These are phyloP conservation scores for Epicauta chinensis DNA, from an alignment of 1,140 invertebrate species.

Conservation along the genomic window DNA sequence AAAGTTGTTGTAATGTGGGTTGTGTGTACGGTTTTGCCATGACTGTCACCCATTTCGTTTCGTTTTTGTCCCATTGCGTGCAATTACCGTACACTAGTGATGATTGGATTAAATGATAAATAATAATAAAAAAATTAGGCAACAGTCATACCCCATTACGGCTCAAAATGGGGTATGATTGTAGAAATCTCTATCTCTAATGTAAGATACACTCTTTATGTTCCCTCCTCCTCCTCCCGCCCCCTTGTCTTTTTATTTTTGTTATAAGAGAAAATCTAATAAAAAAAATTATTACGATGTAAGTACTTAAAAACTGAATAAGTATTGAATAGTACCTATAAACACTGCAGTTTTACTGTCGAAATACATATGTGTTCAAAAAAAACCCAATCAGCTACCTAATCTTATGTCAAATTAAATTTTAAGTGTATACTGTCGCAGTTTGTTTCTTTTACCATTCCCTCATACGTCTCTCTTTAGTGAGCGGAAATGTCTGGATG, in stretches of 20 bases:
- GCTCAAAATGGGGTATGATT: constrained; percentile 37
- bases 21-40: neutral
- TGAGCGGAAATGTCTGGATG: no score
- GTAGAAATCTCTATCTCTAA: no score
- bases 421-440: constrained; percentile 22
- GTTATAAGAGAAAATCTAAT: no score
- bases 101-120: neutral
- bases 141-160: constrained; percentile 29
- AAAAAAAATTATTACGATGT: constrained; percentile 13
- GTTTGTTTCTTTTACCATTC: constrained; percentile 10
- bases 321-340: constrained; percentile 38
- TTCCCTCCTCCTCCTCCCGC: no score
- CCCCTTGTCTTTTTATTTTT: no score
- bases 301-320: constrained; percentile 23
- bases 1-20: constrained; percentile 12
- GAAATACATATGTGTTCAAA: constrained; percentile 39
- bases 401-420: constrained; percentile 42
- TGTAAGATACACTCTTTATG: no score
- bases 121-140: constrained; percentile 1
- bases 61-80: neutral
- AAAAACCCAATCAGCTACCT: constrained; percentile 40
- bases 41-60: no score
- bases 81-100: neutral
- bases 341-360: constrained; percentile 38
- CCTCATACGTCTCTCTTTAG: neutral